phyloP scores from a whole-genome alignment of 2,113 vertebrate species.

The Cathartes aura region DNA sequence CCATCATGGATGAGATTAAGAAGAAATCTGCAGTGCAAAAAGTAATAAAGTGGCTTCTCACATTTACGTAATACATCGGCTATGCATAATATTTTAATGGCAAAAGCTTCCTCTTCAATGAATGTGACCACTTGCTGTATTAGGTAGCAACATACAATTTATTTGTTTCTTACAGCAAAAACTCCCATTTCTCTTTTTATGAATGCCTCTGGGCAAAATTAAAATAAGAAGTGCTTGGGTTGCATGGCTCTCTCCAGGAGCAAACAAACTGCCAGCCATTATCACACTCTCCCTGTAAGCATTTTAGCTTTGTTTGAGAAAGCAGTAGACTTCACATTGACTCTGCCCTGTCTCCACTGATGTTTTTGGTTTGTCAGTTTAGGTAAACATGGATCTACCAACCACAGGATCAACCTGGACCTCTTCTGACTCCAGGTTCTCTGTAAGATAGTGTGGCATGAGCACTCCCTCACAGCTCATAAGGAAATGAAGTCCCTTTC shows the following conservation, averaged over 20 bases:
- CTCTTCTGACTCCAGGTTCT: not conserved
- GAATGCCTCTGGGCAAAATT: not conserved
- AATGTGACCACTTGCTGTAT: not conserved
- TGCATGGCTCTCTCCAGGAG: not conserved
- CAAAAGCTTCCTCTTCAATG: not conserved
- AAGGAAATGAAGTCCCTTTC: not conserved
- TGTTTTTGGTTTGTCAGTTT: not conserved
- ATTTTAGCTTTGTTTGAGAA: not conserved
- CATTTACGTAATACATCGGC: not conserved
- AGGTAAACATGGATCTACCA: not conserved
- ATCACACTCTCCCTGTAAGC: not conserved
- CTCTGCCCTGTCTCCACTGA: not conserved
- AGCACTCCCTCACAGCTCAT: not conserved
- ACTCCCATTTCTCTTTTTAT: not conserved
- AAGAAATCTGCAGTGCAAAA: not conserved
- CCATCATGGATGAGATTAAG: not conserved
- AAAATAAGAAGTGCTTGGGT: not conserved
- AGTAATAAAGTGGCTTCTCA: not conserved
- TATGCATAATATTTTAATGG: not conserved
- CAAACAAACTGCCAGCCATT: not conserved
- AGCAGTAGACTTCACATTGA: not conserved
- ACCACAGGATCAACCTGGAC: not conserved
- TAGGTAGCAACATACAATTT: not conserved
- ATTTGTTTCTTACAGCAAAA: not conserved
- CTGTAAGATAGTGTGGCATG: rapidly evolving